These are phyloP conservation scores for Apostichopus leukothele DNA, from an alignment of 53 echinoderm and acorn worm species.

Conservation along the genomic window DNA sequence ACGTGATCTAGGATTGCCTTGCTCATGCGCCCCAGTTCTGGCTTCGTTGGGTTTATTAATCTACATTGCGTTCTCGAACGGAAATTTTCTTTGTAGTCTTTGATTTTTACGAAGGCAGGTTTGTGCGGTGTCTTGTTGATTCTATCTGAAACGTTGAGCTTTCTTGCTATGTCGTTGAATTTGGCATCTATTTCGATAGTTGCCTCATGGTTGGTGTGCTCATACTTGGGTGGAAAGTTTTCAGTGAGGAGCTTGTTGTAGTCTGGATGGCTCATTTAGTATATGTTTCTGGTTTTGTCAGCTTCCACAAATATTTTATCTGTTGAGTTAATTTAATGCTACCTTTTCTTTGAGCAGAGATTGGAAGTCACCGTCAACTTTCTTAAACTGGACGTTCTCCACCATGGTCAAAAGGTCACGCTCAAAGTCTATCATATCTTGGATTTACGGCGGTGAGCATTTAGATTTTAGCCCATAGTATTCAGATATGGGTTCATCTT, in stretches of 20 bases:
- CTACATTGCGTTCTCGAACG: no score
- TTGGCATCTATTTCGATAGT: not conserved
- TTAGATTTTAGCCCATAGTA: not conserved
- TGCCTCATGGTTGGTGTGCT: not conserved
- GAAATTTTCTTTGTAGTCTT: no score
- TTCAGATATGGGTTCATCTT: no score
- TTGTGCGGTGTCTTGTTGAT: no score
- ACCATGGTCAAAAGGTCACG: not conserved
- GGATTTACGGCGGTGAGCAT: not conserved
- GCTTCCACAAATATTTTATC: not conserved
- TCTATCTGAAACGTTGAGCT: no score
- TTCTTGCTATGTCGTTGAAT: no score
- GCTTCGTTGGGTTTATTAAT: no score
- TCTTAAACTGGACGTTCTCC: not conserved
- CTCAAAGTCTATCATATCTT: not conserved
- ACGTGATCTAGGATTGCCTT: no score
- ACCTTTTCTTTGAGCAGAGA: not conserved
- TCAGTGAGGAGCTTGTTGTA: conserved; percentile 10
- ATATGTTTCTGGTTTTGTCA: not conserved
- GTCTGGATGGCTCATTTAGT: not conserved
- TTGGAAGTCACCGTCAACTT: not conserved
- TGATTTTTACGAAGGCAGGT: no score
- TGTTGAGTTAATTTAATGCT: not conserved
- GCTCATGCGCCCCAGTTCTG: no score
- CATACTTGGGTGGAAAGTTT: not conserved